phyloP scores from a whole-genome alignment of 2,113 vertebrate species.

The Sigmodon hispidus region DNA sequence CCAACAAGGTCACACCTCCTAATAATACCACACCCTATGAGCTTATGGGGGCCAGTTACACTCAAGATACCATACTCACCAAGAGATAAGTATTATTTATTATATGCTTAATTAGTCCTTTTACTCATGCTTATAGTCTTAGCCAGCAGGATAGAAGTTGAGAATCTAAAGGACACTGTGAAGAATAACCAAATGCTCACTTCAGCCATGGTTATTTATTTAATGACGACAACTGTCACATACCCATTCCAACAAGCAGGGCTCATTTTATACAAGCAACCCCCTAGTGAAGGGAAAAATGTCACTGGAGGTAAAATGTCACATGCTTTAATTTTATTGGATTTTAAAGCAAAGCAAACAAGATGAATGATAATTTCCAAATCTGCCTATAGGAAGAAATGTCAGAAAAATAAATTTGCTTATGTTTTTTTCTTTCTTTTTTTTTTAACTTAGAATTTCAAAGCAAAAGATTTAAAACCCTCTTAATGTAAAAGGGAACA shows the following conservation, averaged over 20 bases:
- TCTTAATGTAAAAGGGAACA: not conserved
- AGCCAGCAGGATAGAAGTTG: not conserved
- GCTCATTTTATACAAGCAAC: not conserved
- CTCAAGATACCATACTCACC: not conserved
- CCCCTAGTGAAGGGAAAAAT: conserved; percentile 3
- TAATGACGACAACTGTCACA: not conserved
- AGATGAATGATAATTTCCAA: not conserved
- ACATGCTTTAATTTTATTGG: not conserved
- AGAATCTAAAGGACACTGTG: not conserved
- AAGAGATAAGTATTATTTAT: not conserved
- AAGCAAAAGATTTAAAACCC: conserved; percentile 22
- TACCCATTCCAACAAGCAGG: not conserved
- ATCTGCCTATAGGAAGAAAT: not conserved
- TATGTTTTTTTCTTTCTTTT: not conserved
- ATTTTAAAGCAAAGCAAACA: conserved; percentile 53
- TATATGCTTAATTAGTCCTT: not conserved
- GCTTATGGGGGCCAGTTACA: not conserved
- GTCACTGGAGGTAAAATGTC: conserved; percentile 29
- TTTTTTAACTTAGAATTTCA: not conserved
- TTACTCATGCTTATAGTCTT: not conserved
- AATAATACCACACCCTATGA: not conserved
- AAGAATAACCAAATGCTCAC: not conserved
- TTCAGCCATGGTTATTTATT: not conserved
- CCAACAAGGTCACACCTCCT: not conserved
- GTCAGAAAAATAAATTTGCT: conserved; percentile 16